Evolutionary conservation across 2,888 invertebrate genomes (phyloP), one percentile per base, ranked within the genome.

Genomic region (Callinectes sapidus): DNA sequence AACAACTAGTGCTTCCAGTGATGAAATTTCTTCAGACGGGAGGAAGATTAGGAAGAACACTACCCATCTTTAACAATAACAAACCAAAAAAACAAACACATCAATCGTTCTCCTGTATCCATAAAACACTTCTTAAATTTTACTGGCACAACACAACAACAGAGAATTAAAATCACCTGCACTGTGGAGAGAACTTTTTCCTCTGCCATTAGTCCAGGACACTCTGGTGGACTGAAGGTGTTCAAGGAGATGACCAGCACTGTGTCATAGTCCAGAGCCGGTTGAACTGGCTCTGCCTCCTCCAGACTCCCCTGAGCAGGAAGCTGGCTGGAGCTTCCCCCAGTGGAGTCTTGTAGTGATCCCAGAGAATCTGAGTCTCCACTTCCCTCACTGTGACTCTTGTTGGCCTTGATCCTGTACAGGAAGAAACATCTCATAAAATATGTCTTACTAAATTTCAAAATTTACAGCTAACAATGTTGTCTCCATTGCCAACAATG

Each of bases 191-290:
- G 93, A 90, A 97, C 97, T 95, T 97, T 97, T 93, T 97, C 97
- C 95, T 97, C 97, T 8, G 97, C 96, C 16, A 97, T 95, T 95
- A 97, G 96, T 48, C 97, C 97, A 28, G 97, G 96, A 95, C 97
- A 97, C 95, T 97, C 97, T 71, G 96, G 96, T 48, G 96, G 96
- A 35, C 96, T 96, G 28, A 96, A 96, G n/a, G 95, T 95, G 23
- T 95, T 95, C 91, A 98, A 96, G 35, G 97, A 97, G 95, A 98
- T 97, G 81, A 98, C 97, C 39, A 98, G 96, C n/a, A 98, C 97
- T 85, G 94, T 94, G 71, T 94, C 95, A 66, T 93, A 94, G 42
- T 91, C 55, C 16, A 94, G 87, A 14, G 91, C 89, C 3, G 81
- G 77, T 5, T 87, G 71, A 32, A 54, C 61, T 5, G 32, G 32